Conservation (phyloP, 2,888 invertebrate genomes). For the Azorinus chamasolen region DNA sequence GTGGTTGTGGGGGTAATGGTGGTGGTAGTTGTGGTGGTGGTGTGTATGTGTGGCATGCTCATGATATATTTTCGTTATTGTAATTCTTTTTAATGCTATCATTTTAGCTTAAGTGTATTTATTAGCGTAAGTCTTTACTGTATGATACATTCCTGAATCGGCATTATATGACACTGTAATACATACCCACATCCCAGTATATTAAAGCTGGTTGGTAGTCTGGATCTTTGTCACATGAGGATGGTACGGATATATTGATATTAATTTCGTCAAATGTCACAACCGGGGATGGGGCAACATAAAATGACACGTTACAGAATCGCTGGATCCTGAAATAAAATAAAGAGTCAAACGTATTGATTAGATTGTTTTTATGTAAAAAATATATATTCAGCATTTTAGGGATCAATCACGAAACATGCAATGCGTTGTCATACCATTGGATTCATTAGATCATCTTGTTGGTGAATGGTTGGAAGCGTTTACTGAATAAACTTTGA, state of each 20-base stretch:
- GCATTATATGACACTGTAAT: too few species aligned
- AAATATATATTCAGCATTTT: not conserved
- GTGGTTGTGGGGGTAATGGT: too few species aligned
- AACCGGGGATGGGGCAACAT: conserved; percentile 36
- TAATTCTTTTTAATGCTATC: too few species aligned
- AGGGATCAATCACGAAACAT: not conserved
- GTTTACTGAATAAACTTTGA: not conserved
- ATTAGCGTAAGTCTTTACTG: too few species aligned
- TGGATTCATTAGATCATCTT: not conserved
- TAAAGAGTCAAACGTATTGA: not conserved
- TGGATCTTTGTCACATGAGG: conserved; percentile 26
- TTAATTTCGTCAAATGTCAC: conserved; percentile 21
- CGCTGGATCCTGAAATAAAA: conserved; percentile 36
- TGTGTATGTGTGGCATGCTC: too few species aligned
- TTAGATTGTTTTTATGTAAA: too few species aligned
- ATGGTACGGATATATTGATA: conserved; percentile 37
- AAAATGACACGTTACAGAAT: conserved; percentile 48
- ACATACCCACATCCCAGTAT: conserved; percentile 48
- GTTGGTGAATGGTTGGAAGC: not conserved
- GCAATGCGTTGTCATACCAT: too few species aligned
- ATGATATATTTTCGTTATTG: too few species aligned
- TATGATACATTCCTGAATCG: too few species aligned
- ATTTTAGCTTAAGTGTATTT: too few species aligned
- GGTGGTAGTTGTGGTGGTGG: too few species aligned
- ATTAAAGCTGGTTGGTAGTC: conserved; percentile 52